Evolutionary conservation across 2,888 invertebrate species (phyloP).

Genomic region (Volucella inanis): DNA sequence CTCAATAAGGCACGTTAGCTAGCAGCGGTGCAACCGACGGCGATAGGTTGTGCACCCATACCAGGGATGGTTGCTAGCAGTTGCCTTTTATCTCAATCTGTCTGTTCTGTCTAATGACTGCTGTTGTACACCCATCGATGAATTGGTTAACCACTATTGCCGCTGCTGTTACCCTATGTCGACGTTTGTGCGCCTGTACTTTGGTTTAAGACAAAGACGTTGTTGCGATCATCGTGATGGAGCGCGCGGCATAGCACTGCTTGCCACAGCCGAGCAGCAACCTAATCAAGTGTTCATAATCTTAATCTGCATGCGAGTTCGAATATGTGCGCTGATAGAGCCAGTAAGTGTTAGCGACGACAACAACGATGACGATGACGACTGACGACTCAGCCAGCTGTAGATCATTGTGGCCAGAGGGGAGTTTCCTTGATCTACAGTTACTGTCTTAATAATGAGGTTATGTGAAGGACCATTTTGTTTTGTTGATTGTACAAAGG

Average conservation of each 20-base stretch:
- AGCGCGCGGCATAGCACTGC: not conserved
- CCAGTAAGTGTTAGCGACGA: too few relatives aligned
- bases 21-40: conserved; percentile 39
- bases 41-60: conserved; percentile 40
- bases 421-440: conserved; percentile 75
- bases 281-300: conserved; percentile 75
- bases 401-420: conserved; percentile 66
- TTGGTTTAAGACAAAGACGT: conserved; percentile 49
- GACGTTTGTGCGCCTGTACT: conserved; percentile 14
- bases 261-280: conserved; percentile 31
- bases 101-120: conserved; percentile 74
- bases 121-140: conserved; percentile 75
- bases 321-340: conserved; percentile 67
- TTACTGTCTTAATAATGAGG: conserved; percentile 75
- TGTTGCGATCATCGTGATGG: conserved; percentile 36
- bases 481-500: conserved; percentile 57
- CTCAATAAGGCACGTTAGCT: conserved; percentile 23
- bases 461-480: conserved; percentile 68
- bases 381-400: conserved; percentile 65
- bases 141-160: conserved; percentile 72
- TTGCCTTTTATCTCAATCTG: conserved; percentile 74
- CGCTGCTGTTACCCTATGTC: conserved; percentile 37
- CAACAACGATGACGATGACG: not conserved
- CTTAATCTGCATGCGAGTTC: conserved; percentile 64
- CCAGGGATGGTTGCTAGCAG: conserved; percentile 69